Conservation (phyloP, 2,113 vertebrate species). For the Balaeniceps rex region DNA sequence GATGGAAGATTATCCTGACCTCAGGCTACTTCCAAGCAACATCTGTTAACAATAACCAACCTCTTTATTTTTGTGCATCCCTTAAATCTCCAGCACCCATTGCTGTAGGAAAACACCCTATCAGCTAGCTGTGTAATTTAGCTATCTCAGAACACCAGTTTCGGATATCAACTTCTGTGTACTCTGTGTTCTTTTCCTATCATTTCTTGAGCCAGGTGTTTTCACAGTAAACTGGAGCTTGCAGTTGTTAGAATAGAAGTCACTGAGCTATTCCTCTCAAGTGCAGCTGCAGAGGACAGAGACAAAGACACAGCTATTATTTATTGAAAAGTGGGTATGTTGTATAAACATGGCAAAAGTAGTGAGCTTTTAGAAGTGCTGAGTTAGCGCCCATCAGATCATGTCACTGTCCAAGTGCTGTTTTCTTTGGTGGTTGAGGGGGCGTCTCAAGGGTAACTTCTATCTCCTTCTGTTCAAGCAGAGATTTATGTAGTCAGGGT, state of each 20-base stretch:
- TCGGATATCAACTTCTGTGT: not conserved
- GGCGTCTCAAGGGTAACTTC: not conserved
- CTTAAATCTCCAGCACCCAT: not conserved
- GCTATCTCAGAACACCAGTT: not conserved
- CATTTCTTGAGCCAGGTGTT: not conserved
- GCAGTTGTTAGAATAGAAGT: not conserved
- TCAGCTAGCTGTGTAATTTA: not conserved
- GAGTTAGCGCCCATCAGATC: not conserved
- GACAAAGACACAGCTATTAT: not conserved
- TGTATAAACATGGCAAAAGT: not conserved
- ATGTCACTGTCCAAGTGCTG: not conserved
- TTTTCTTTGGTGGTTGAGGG: not conserved
- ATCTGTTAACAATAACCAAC: not conserved
- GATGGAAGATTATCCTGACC: not conserved
- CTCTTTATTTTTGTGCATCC: not conserved
- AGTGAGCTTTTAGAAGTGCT: not conserved
- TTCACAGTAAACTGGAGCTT: not conserved
- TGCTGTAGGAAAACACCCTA: not conserved
- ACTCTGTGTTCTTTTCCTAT: not conserved
- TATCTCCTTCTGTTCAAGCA: not conserved
- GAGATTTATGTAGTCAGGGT: not conserved
- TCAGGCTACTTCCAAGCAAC: not conserved
- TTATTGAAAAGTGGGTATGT: not conserved
- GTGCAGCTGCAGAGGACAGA: not conserved
- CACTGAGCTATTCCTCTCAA: not conserved